phyloP scores from a whole-genome alignment of 2,888 invertebrate species.

The Lathronympha strigana region DNA sequence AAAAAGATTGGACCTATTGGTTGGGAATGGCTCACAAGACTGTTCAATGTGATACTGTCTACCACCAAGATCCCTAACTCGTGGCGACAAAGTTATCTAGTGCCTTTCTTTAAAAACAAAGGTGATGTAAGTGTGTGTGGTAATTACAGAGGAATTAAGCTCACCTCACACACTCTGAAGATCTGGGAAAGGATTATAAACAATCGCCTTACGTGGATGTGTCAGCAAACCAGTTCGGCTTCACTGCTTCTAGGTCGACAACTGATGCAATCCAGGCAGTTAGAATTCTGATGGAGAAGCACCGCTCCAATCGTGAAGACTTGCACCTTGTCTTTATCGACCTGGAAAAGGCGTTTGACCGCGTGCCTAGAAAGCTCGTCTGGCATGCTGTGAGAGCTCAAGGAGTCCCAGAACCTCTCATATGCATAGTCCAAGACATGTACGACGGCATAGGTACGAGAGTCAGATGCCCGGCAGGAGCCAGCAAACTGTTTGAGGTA shows the following conservation, averaged over 20 bases:
- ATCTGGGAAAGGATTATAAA: background rate
- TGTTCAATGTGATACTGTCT: background rate
- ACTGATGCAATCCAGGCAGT: too few species aligned
- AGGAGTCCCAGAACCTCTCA: background rate
- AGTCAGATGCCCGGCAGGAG: too few species aligned
- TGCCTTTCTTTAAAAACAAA: background rate
- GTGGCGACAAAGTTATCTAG: background rate
- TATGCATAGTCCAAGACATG: background rate
- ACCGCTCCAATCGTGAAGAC: background rate
- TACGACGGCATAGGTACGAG: background rate
- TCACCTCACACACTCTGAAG: background rate
- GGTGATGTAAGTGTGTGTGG: background rate
- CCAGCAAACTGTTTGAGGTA: too few species aligned
- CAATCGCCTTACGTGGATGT: background rate
- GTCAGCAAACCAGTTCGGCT: background rate
- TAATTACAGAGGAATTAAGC: background rate
- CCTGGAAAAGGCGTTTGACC: slow-evolving; percentile 5
- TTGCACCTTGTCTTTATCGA: background rate
- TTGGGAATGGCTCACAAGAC: background rate
- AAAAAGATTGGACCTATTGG: background rate
- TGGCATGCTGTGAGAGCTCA: background rate
- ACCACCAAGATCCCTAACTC: background rate
- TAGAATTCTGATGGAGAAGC: background rate
- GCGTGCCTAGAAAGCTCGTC: background rate
- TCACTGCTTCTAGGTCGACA: background rate